Base-by-base conservation (phyloP, 2,797 vertebrate species). In the Centroberyx gerrardi region DNA sequence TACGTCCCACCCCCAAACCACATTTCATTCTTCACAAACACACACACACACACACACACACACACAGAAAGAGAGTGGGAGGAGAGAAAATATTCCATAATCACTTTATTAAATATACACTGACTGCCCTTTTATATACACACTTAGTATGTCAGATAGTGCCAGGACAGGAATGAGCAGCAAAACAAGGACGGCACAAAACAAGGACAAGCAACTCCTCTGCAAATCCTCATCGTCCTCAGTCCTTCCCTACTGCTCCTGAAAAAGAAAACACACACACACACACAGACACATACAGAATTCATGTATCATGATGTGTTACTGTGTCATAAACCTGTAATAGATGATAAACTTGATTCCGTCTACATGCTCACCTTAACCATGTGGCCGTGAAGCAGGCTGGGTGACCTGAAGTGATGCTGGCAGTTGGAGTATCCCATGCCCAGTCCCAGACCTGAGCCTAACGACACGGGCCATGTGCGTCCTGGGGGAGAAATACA, bases 391-490 rank as follows among this genome's bases (percentile, higher is more conserved):
- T 97, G 97, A 76, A 98, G 94, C 87, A 98, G 95, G 84, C 96
- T 95, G 0, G 96, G 96, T 71, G 96, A 93, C 86, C 94, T 96
- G 83, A 98, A 96, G 90, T 98, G 96, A 29, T 96, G 95, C 72
- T 98, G 97, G 91, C 97, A 98, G 93, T 98, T 98, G 85, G 96
- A 94, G 86, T 96, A 98, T 54, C 96, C 97, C 96, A 98, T 97
- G 70, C 97, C 97, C 74, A 99, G 76, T 36, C 98, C 97, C 92
- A 96, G 88, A 75, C 97, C 97, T 17, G 96, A 95, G 42, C 96
- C 96, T 33, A 99, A 94, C 0, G 94, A 93, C 15, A 98, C 84
- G 0, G 98, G 97, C 97, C 97, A 98, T 14, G 88, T 94, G 90
- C 93, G 97, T 89, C 97, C 97, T 98, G 83, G 14, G 17, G 58